A percentile compares a stretch with the other conserved stretches of the same genome.
Evolutionary conservation across 2,113 vertebrate genomes (phyloP).

Genomic region (Sinocyclocheilus maitianheensis): DNA sequence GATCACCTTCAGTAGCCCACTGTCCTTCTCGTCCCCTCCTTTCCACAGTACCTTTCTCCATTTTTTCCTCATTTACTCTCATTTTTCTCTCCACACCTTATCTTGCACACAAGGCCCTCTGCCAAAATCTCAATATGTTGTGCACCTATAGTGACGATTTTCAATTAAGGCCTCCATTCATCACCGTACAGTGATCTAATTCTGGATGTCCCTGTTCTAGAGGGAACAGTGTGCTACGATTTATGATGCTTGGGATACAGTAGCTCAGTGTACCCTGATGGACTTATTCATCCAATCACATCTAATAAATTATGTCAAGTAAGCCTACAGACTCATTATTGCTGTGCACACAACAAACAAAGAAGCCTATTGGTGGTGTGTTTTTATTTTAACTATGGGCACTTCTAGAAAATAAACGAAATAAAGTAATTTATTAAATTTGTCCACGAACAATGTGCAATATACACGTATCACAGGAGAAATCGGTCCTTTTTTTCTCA

Average conservation of each 20-base stretch:
- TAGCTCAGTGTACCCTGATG: slow-evolving; percentile 27
- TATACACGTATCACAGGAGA: no score
- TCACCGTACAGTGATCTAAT: slow-evolving; percentile 55
- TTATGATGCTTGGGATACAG: slow-evolving; percentile 25
- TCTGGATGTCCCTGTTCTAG: slow-evolving; percentile 52
- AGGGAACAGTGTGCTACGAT: slow-evolving; percentile 36
- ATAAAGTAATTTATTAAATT: not conserved
- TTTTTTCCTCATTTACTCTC: slow-evolving; percentile 50
- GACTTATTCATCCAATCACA: slow-evolving; percentile 4
- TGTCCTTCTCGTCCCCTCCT: slow-evolving; percentile 17
- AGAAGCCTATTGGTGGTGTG: not conserved
- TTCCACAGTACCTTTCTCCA: slow-evolving; percentile 29
- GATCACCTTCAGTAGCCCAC: slow-evolving; percentile 61
- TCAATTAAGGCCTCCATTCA: slow-evolving; percentile 70
- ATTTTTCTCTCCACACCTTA: slow-evolving; percentile 59
- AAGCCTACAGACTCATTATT: not conserved
- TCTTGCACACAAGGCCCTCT: slow-evolving; percentile 53
- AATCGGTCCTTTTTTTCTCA: not conserved
- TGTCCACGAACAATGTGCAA: not conserved
- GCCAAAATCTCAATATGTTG: slow-evolving; percentile 58
- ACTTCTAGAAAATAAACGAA: not conserved
- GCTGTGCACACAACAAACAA: not conserved
- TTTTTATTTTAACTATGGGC: not conserved
- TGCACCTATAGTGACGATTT: slow-evolving; percentile 66
- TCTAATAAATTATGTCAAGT: not conserved